These are phyloP conservation scores for Rhinoraja longicauda DNA, from an alignment of 2,797 vertebrate genomes.

Conservation along the genomic window DNA sequence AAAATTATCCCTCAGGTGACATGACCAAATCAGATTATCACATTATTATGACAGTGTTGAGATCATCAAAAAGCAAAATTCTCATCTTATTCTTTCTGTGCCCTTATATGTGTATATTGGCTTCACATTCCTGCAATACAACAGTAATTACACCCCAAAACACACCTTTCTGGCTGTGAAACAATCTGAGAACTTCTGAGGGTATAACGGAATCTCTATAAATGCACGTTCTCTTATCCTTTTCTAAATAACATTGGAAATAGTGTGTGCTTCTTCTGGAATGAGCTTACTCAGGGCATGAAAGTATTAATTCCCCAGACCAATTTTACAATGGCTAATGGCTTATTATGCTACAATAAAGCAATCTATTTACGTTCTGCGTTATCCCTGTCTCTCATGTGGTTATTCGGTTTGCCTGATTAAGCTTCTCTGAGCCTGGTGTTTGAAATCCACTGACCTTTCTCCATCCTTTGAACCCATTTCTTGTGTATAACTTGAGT, in stretches of 20 bases:
- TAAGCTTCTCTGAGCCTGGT: slow-evolving; percentile 26
- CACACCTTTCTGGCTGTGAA: background rate
- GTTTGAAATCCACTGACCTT: slow-evolving; percentile 27
- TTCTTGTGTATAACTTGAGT: background rate
- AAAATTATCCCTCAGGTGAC: background rate
- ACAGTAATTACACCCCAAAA: background rate
- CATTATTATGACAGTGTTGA: background rate
- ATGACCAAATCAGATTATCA: background rate
- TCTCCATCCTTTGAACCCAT: background rate
- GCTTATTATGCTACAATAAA: slow-evolving; percentile 26
- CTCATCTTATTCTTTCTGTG: background rate
- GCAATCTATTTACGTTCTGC: slow-evolving; percentile 29
- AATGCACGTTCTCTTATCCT: background rate
- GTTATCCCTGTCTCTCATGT: background rate
- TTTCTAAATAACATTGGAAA: background rate
- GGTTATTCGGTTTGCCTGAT: slow-evolving; percentile 29
- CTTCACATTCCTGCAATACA: background rate
- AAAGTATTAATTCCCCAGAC: slow-evolving; percentile 14
- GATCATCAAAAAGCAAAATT: too few relatives aligned
- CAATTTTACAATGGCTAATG: slow-evolving; percentile 6
- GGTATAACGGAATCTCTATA: background rate
- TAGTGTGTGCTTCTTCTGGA: background rate
- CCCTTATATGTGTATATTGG: background rate
- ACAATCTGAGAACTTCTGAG: too few relatives aligned
- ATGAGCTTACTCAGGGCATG: background rate